These are phyloP conservation scores for Chromobotia macracanthus DNA, from an alignment of 2,797 vertebrate species.

Conservation along the genomic window DNA sequence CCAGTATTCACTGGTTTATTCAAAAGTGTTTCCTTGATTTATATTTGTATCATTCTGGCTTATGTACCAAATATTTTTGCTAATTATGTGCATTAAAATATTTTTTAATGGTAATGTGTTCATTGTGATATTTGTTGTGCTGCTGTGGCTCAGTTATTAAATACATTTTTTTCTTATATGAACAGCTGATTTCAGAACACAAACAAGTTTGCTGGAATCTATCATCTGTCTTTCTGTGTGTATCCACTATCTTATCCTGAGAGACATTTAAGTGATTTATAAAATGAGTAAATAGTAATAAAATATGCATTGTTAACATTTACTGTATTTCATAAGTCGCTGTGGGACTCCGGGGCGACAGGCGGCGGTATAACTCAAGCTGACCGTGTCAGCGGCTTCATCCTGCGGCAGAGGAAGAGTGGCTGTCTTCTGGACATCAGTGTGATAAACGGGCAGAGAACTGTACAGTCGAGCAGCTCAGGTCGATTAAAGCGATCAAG, in stretches of 20 bases:
- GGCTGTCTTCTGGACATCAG: background rate
- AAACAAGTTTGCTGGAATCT: no score
- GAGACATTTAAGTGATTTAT: no score
- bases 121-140: background rate
- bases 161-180: no score
- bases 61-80: background rate
- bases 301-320: no score
- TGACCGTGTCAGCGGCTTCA: background rate
- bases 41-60: constrained; percentile 25
- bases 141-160: no score
- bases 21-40: background rate
- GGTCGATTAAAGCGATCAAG: background rate
- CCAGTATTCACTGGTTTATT: constrained; percentile 22
- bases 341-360: background rate
- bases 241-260: no score
- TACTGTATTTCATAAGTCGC: background rate
- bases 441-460: background rate
- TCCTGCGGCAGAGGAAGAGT: background rate
- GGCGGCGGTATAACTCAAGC: background rate
- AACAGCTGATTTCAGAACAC: no score
- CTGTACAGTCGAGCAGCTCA: background rate
- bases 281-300: no score
- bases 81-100: constrained; percentile 17
- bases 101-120: background rate
- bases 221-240: no score